These are phyloP conservation scores for Morone saxatilis DNA, from an alignment of 2,113 vertebrate genomes.

Conservation along the genomic window DNA sequence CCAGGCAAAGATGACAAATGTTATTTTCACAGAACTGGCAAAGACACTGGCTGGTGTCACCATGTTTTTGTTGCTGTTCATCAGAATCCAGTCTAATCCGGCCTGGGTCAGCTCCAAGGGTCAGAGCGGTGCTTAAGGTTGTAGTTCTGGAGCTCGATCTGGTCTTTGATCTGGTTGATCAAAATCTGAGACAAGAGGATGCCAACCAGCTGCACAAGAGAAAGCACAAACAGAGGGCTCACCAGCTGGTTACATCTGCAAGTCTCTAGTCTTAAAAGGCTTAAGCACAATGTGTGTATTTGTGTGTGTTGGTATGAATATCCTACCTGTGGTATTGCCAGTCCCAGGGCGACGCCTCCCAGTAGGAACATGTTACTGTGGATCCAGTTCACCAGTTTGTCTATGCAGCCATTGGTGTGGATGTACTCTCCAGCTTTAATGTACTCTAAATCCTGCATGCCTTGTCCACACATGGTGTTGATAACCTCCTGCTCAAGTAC, in stretches of 20 bases:
- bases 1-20: neutral
- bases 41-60: neutral
- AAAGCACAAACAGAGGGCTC: slow-evolving; percentile 18
- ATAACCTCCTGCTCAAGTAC: slow-evolving; percentile 84
- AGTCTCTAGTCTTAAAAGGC: neutral
- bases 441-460: slow-evolving; percentile 86
- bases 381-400: slow-evolving; percentile 93
- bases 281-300: neutral
- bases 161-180: slow-evolving; percentile 93
- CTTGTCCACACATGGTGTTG: slow-evolving; percentile 96
- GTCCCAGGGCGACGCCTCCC: slow-evolving; percentile 90
- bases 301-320: neutral
- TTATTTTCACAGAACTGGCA: neutral
- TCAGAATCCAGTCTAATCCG: neutral
- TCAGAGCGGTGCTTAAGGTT: slow-evolving; percentile 88
- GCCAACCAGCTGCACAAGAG: slow-evolving; percentile 88
- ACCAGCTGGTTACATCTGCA: neutral
- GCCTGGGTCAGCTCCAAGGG: slow-evolving; percentile 84
- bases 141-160: slow-evolving; percentile 92
- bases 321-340: slow-evolving; percentile 92
- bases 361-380: slow-evolving; percentile 94
- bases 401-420: slow-evolving; percentile 94
- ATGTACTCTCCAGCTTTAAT: slow-evolving; percentile 84
- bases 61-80: neutral
- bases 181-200: slow-evolving; percentile 94